phyloP scores from a whole-genome alignment of 2,888 invertebrate genomes.

The Helleia helle region DNA sequence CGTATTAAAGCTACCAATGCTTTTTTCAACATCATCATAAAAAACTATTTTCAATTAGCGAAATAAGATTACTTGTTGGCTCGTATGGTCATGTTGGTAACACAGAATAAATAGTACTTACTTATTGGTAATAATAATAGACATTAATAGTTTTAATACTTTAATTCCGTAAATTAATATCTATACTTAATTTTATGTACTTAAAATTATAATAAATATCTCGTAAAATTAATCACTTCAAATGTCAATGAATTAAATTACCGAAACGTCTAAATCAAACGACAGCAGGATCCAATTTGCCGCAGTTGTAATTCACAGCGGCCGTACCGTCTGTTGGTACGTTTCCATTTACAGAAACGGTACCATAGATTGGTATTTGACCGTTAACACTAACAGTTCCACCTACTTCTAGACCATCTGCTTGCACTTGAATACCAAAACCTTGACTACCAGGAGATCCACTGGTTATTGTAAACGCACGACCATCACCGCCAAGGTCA shows the following conservation, averaged over 20 bases:
- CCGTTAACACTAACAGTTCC: conserved; percentile 42
- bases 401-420: conserved; percentile 42
- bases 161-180: conserved; percentile 9
- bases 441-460: conserved; percentile 26
- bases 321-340: conserved; percentile 39
- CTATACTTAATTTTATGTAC: too few relatives aligned
- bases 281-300: conserved; percentile 3
- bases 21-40: too few relatives aligned
- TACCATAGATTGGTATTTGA: conserved; percentile 40
- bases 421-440: conserved; percentile 35
- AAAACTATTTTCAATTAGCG: too few relatives aligned
- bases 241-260: too few relatives aligned
- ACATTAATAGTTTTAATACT: neutral
- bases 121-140: too few relatives aligned
- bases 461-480: conserved; percentile 25
- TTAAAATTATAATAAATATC: neutral
- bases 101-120: too few relatives aligned
- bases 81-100: too few relatives aligned
- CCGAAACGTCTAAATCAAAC: too few relatives aligned
- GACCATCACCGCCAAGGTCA: conserved; percentile 25
- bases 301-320: conserved; percentile 34
- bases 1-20: too few relatives aligned
- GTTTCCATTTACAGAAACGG: conserved; percentile 38
- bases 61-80: too few relatives aligned
- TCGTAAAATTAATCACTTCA: conserved; percentile 2